These are phyloP conservation scores for Chrysogorgia sp. DNA, from an alignment of 92 coral and sea anemone genomes.

Conservation along the genomic window DNA sequence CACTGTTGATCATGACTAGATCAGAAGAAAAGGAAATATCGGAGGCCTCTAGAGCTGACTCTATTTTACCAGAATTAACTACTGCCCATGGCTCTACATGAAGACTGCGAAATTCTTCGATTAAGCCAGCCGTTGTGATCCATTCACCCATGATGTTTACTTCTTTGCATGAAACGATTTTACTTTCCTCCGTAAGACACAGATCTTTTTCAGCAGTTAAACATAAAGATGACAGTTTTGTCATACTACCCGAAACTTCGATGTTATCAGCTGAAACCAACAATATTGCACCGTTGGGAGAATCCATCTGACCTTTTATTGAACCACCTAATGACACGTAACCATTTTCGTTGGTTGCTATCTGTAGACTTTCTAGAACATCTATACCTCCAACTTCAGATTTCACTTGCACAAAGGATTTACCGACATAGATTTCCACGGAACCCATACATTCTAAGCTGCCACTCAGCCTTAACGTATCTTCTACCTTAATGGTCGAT, in stretches of 20 bases:
- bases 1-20: constrained; percentile 70
- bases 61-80: constrained; percentile 64
- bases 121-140: constrained; percentile 66
- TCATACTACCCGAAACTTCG: constrained; percentile 52
- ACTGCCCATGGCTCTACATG: constrained; percentile 67
- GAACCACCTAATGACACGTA: constrained; percentile 51
- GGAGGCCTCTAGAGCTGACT: constrained; percentile 50
- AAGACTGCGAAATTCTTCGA: constrained; percentile 50
- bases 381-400: constrained; percentile 42
- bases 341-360: constrained; percentile 54
- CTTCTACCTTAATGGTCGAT: constrained; percentile 52
- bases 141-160: constrained; percentile 65
- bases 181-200: constrained; percentile 50
- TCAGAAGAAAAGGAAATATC: constrained; percentile 53
- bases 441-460: constrained; percentile 56
- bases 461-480: constrained; percentile 45
- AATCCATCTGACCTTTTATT: constrained; percentile 53
- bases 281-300: constrained; percentile 32
- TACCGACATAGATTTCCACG: constrained; percentile 52
- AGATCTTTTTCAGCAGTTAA: constrained; percentile 51
- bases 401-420: constrained; percentile 50
- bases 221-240: constrained; percentile 45
- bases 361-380: constrained; percentile 44
- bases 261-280: constrained; percentile 51
- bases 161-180: constrained; percentile 55